Evolutionary conservation across 2,113 vertebrate species (phyloP).

Genomic region (Platanista minor): DNA sequence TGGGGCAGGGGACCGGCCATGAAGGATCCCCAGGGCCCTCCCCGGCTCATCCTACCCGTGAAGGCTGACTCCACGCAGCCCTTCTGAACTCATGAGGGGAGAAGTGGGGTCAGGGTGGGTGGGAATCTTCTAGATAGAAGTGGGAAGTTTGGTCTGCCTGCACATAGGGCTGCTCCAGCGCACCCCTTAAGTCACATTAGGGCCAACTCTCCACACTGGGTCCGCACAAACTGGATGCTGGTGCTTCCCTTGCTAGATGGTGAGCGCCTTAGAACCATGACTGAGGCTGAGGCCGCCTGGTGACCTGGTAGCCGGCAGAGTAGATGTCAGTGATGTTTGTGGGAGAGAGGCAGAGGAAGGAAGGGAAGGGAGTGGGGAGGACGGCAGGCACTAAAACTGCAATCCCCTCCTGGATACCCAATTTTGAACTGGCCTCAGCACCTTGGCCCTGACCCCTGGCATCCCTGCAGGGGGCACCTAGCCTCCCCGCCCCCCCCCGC

Average conservation of each 20-base stretch:
- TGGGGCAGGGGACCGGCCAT: fast-evolving
- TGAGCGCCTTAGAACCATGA: neutral
- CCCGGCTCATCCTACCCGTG: neutral
- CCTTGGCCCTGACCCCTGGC: neutral
- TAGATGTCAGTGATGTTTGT: neutral
- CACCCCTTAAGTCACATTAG: neutral
- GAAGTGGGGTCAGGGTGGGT: neutral
- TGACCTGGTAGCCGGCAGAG: neutral
- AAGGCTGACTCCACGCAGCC: neutral
- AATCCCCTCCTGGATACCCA: fast-evolving
- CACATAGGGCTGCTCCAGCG: neutral
- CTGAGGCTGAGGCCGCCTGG: neutral
- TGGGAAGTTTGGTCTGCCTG: neutral
- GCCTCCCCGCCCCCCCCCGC: no score
- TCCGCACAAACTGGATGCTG: neutral
- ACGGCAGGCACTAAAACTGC: fast-evolving
- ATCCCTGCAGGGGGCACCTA: neutral
- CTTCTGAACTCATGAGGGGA: neutral
- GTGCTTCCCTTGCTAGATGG: neutral
- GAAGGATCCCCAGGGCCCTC: neutral
- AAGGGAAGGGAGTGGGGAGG: no score
- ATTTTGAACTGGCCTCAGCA: neutral
- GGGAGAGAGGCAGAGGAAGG: neutral
- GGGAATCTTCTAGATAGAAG: neutral
- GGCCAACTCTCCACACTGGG: neutral